Percentiles rank a stretch among this genome's conserved stretches.
Evolutionary conservation across 2,113 vertebrate species (phyloP).

Genomic region (Bambusicola thoracicus): DNA sequence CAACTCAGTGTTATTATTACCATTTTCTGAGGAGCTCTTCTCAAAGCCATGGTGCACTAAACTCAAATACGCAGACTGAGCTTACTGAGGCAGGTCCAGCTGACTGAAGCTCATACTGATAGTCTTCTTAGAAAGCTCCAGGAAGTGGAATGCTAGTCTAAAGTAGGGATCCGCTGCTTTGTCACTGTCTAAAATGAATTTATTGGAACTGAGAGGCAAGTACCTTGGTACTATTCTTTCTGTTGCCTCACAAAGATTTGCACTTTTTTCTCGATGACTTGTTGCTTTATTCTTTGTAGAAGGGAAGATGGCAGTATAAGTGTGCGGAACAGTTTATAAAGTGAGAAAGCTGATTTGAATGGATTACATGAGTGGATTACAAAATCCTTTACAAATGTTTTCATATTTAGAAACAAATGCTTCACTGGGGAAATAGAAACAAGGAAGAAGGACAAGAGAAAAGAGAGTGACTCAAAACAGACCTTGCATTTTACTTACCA

Average conservation of each 20-base stretch:
- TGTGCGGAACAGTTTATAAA: not conserved
- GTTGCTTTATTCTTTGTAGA: not conserved
- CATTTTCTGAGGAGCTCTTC: not conserved
- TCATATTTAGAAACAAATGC: not conserved
- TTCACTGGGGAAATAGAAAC: not conserved
- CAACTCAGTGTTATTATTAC: too few species aligned
- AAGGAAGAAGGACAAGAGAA: not conserved
- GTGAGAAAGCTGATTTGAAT: not conserved
- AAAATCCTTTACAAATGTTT: rapidly evolving
- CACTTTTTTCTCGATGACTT: not conserved
- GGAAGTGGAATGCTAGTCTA: not conserved
- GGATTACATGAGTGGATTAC: not conserved
- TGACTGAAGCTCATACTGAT: not conserved
- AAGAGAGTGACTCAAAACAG: not conserved
- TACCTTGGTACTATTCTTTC: not conserved
- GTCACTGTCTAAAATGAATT: not conserved
- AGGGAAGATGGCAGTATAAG: not conserved
- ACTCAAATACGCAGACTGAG: not conserved
- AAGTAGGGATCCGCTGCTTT: not conserved
- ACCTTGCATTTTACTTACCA: not conserved
- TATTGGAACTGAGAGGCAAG: not conserved
- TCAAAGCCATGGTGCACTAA: not conserved
- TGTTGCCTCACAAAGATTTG: not conserved
- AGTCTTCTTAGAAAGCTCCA: not conserved
- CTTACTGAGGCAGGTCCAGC: not conserved